Percentiles rank a stretch among this genome's conserved stretches.
phyloP scores from a whole-genome alignment of 2,888 invertebrate species.

The Himalopsyche japonica region DNA sequence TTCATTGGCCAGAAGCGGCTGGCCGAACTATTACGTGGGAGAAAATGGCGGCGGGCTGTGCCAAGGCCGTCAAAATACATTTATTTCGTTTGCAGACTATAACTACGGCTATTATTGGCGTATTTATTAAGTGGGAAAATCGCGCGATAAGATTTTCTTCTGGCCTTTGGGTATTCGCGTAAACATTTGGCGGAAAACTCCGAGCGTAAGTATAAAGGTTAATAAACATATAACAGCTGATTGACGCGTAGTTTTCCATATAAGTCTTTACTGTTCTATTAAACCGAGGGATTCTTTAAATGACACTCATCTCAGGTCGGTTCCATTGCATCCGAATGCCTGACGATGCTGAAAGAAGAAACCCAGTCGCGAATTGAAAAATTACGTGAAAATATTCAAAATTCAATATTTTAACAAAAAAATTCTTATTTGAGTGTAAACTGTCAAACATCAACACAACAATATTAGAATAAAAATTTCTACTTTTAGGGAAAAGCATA shows the following conservation, averaged over 20 bases:
- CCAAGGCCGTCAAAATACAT: neutral
- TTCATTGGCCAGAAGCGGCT: neutral
- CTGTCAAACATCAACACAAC: too few relatives aligned
- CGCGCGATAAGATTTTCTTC: neutral
- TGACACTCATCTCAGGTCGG: too few relatives aligned
- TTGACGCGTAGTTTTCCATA: neutral
- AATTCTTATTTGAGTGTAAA: too few relatives aligned
- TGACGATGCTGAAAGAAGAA: too few relatives aligned
- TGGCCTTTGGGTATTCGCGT: neutral
- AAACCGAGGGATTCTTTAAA: too few relatives aligned
- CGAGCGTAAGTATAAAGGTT: neutral
- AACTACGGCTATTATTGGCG: neutral
- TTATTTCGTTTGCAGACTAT: neutral
- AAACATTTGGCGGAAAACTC: neutral
- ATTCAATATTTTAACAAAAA: too few relatives aligned
- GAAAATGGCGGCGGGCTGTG: neutral
- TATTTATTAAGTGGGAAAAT: conserved; percentile 6
- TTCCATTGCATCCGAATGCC: too few relatives aligned
- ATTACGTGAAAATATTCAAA: too few relatives aligned
- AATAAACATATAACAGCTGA: neutral
- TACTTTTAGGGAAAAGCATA: too few relatives aligned
- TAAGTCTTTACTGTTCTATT: too few relatives aligned
- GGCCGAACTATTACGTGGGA: neutral
- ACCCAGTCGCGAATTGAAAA: too few relatives aligned
- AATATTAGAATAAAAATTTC: too few relatives aligned